These are phyloP conservation scores for Nettapus auritus DNA, from an alignment of 2,113 vertebrate species.

Conservation along the genomic window DNA sequence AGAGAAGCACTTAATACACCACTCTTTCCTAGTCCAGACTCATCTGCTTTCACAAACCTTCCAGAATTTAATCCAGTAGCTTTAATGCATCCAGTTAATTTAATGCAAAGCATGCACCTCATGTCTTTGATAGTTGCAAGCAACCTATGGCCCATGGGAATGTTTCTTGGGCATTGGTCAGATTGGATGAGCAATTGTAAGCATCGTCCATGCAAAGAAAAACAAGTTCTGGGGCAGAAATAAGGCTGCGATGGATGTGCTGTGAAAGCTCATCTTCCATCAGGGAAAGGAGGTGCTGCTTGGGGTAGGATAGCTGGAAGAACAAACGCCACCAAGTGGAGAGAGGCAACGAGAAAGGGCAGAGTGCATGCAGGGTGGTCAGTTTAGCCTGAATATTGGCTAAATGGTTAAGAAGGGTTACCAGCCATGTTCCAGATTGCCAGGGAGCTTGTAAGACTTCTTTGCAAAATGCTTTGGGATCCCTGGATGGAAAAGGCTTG, in stretches of 20 bases:
- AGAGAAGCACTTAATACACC: background rate
- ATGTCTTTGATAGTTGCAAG: background rate
- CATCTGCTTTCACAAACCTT: background rate
- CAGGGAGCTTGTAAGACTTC: background rate
- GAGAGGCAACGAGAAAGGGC: background rate
- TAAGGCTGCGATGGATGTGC: background rate
- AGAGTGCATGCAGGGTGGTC: background rate
- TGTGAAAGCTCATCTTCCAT: background rate
- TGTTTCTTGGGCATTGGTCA: background rate
- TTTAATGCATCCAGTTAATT: background rate
- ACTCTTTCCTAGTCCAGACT: background rate
- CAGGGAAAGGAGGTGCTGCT: background rate
- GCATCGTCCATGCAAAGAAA: accelerated
- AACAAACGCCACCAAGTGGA: background rate
- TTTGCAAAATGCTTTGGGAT: background rate
- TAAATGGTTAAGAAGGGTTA: background rate
- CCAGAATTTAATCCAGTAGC: background rate
- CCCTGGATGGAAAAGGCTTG: background rate
- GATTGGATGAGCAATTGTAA: background rate
- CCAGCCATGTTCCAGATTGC: background rate
- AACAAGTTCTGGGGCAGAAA: background rate
- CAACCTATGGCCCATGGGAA: background rate
- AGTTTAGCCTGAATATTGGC: background rate
- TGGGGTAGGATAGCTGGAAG: background rate
- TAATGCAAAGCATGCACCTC: background rate